Evolutionary conservation across 2,113 vertebrate species (phyloP).

Genomic region (Nicator chloris): DNA sequence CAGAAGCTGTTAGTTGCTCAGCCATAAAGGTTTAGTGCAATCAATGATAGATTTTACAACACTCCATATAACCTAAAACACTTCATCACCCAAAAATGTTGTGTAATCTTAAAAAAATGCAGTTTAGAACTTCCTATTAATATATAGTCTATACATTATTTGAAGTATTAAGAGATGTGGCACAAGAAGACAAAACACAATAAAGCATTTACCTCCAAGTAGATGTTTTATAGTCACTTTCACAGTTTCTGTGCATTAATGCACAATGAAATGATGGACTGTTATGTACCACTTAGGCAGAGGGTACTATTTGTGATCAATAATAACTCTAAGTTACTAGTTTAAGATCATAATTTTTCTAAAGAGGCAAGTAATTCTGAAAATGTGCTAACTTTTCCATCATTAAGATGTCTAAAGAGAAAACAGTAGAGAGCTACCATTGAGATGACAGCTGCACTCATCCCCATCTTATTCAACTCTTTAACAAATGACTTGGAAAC

Average conservation of each 20-base stretch:
- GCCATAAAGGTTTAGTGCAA: conserved; percentile 65
- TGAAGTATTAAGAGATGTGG: conserved; percentile 43
- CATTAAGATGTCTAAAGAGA: neutral
- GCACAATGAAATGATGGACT: conserved; percentile 20
- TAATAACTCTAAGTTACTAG: conserved; percentile 57
- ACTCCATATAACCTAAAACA: conserved; percentile 59
- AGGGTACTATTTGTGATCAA: conserved; percentile 54
- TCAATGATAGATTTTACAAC: conserved; percentile 70
- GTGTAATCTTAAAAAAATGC: conserved; percentile 54
- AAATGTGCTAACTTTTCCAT: conserved; percentile 14
- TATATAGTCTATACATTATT: conserved; percentile 61
- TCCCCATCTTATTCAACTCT: neutral
- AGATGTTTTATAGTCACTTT: conserved; percentile 38
- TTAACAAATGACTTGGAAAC: neutral
- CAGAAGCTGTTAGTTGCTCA: conserved; percentile 47
- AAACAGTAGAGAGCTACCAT: neutral
- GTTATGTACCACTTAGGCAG: conserved; percentile 25
- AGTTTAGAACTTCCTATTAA: conserved; percentile 68
- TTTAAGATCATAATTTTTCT: conserved; percentile 33
- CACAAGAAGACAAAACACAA: conserved; percentile 1
- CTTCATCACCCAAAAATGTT: conserved; percentile 67
- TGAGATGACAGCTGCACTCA: neutral
- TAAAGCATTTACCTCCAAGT: neutral
- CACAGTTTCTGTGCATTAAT: neutral
- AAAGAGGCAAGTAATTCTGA: conserved; percentile 36